These are phyloP conservation scores for Odontomyia ornata DNA, from an alignment of 2,888 invertebrate species.

Conservation along the genomic window DNA sequence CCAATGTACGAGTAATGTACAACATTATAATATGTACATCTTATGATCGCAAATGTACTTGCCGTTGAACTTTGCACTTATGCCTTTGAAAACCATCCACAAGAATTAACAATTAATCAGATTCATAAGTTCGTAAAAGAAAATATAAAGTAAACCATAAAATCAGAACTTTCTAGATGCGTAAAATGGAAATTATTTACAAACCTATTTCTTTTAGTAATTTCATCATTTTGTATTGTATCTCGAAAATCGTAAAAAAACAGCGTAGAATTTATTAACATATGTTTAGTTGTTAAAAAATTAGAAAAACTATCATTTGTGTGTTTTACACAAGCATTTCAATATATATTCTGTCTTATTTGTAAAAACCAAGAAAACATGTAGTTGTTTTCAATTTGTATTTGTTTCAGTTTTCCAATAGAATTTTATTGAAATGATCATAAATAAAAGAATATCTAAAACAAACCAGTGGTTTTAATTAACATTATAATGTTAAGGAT, in stretches of 20 bases:
- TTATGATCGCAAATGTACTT: not conserved
- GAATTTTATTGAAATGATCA: constrained; percentile 33
- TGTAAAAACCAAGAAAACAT: not conserved
- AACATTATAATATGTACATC: not conserved
- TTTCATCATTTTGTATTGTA: constrained; percentile 8
- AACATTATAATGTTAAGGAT: too few species aligned
- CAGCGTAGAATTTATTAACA: constrained; percentile 5
- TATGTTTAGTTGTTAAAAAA: not conserved
- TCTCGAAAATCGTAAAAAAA: not conserved
- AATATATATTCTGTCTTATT: not conserved
- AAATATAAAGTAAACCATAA: not conserved
- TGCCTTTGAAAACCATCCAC: not conserved
- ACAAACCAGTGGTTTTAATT: not conserved
- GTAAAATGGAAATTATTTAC: not conserved
- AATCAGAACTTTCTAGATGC: constrained; percentile 19
- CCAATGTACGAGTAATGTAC: too few species aligned
- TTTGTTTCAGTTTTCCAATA: constrained; percentile 26
- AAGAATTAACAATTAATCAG: too few species aligned
- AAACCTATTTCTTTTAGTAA: not conserved
- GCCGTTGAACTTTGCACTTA: not conserved
- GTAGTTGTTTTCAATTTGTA: constrained; percentile 27
- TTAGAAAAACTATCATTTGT: not conserved
- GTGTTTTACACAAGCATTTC: constrained; percentile 4
- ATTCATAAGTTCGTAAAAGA: not conserved
- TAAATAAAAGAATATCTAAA: constrained; percentile 32